Evolutionary conservation across 2,888 invertebrate genomes (phyloP).

Genomic region (Pristionchus maxplancki): DNA sequence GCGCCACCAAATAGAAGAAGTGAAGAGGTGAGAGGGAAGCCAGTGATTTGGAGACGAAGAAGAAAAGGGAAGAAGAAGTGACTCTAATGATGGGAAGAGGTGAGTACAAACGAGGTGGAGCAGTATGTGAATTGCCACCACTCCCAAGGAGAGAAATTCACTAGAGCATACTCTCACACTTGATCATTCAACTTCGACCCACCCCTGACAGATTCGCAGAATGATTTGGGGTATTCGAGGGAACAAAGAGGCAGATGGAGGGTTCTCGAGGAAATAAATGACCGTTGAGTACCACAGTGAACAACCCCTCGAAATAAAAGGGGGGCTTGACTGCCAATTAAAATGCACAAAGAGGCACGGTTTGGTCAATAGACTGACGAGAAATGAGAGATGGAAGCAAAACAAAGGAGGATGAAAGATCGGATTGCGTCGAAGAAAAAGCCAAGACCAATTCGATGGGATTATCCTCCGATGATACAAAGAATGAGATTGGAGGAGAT

Average conservation of each 20-base stretch:
- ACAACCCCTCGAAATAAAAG: slow-evolving; percentile 9
- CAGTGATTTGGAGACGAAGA: slow-evolving; percentile 23
- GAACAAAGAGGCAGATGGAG: background rate
- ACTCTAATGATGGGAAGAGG: slow-evolving; percentile 27
- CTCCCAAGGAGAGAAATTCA: slow-evolving; percentile 24
- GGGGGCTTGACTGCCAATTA: slow-evolving; percentile 43
- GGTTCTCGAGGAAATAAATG: slow-evolving; percentile 16
- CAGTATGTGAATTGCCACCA: slow-evolving; percentile 37
- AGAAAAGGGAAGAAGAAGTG: slow-evolving; percentile 7
- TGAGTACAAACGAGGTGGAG: slow-evolving; percentile 30
- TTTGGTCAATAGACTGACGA: slow-evolving; percentile 30
- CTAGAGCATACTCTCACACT: slow-evolving; percentile 11
- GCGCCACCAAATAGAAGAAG: slow-evolving; percentile 39
- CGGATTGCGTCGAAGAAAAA: slow-evolving; percentile 10
- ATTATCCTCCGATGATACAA: background rate
- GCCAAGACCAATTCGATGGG: background rate
- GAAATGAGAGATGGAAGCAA: background rate
- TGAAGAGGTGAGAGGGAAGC: slow-evolving; percentile 29
- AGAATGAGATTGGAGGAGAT: slow-evolving; percentile 30
- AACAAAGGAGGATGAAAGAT: slow-evolving; percentile 14
- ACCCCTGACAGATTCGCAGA: background rate
- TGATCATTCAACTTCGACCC: background rate
- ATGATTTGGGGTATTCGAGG: background rate
- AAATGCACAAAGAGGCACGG: slow-evolving; percentile 31
- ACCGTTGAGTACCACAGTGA: slow-evolving; percentile 18